These are phyloP conservation scores for Conus canariensis DNA, from an alignment of 2,888 invertebrate genomes.

Conservation along the genomic window DNA sequence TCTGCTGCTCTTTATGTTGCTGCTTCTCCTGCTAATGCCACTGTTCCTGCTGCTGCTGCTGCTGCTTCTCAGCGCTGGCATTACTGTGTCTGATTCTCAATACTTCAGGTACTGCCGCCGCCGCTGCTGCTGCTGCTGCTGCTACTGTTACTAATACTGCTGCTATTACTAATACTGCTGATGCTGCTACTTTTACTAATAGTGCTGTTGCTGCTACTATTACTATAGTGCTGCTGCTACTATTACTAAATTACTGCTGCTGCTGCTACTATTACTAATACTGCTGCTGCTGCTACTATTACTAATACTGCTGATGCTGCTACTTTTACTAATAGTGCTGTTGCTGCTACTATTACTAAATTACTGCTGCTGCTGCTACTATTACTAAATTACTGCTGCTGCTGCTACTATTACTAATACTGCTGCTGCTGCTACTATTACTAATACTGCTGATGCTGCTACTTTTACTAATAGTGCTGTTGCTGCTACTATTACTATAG, in stretches of 20 bases:
- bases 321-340: too few species aligned
- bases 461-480: not conserved
- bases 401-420: too few species aligned
- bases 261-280: not conserved
- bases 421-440: not conserved
- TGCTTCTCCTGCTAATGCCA: not conserved
- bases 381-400: too few species aligned
- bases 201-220: slow-evolving; percentile 6
- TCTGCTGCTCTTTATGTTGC: not conserved
- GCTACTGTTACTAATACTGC: slow-evolving; percentile 21
- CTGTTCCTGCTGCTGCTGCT: slow-evolving; percentile 9
- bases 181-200: slow-evolving; percentile 22
- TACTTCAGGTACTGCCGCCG: not conserved
- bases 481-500: slow-evolving; percentile 19
- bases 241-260: not conserved
- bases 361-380: too few species aligned
- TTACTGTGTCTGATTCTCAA: not conserved
- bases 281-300: slow-evolving; percentile 24
- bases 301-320: not conserved
- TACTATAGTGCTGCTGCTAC: not conserved
- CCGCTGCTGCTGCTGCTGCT: not conserved
- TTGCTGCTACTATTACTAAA: too few species aligned
- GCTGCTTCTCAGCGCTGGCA: not conserved
- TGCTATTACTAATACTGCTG: not conserved
- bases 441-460: too few species aligned